A percentile compares a stretch with the other conserved stretches of the same genome.
These are phyloP conservation scores for Cepphus grylle DNA, from an alignment of 2,113 vertebrate species.

Conservation along the genomic window DNA sequence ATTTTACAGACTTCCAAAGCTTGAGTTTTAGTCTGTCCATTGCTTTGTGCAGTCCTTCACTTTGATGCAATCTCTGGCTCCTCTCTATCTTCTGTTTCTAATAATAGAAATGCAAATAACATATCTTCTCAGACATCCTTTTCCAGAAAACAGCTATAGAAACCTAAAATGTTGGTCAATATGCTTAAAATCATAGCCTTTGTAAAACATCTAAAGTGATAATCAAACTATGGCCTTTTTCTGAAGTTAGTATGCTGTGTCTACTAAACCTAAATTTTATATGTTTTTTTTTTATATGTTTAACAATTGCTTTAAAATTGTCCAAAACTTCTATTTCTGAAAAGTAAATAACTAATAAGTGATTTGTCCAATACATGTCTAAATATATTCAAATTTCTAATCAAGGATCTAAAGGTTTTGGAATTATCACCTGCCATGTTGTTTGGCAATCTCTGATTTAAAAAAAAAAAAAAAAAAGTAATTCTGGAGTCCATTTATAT, in stretches of 20 bases:
- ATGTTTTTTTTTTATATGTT: not conserved
- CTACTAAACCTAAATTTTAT: not conserved
- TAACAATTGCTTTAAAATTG: not conserved
- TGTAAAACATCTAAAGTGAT: not conserved
- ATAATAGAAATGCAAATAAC: not conserved
- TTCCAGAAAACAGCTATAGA: not conserved
- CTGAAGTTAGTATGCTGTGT: rapidly evolving
- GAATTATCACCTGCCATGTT: not conserved
- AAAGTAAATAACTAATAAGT: not conserved
- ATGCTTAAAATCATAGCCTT: not conserved
- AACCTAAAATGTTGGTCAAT: not conserved
- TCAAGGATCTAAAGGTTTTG: not conserved
- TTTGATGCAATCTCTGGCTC: not conserved
- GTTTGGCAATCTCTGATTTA: not conserved
- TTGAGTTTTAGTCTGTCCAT: not conserved
- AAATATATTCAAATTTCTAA: not conserved
- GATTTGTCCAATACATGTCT: not conserved
- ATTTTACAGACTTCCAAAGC: not conserved
- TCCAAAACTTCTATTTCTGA: not conserved
- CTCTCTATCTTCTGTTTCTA: not conserved
- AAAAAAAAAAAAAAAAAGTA: not conserved
- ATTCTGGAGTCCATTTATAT: not conserved
- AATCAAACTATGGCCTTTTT: not conserved
- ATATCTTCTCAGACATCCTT: not conserved
- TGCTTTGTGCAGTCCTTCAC: not conserved